Percentiles rank a stretch among this genome's conserved stretches.
Conservation (phyloP, 35 echinoderm and acorn worm genomes). For the Apostichopus parvimensis region DNA sequence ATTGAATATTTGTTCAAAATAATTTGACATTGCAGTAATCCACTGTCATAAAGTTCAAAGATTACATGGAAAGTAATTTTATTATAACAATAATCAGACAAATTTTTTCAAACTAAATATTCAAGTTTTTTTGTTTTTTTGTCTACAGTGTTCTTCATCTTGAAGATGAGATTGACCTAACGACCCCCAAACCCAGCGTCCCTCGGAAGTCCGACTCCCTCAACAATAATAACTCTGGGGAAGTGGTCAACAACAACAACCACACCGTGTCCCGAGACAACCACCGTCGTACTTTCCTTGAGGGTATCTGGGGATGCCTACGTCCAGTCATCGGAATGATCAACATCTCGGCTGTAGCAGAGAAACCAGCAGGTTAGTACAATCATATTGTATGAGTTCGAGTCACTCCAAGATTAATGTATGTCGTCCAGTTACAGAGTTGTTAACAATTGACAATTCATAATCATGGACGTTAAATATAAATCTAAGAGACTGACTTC, state of each 20-base stretch:
- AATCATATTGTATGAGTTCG: too few species aligned
- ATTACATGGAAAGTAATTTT: too few species aligned
- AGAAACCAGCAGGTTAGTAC: slow-evolving; percentile 73
- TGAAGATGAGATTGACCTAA: slow-evolving; percentile 89
- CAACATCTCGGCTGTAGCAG: slow-evolving; percentile 76
- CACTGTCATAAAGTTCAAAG: too few species aligned
- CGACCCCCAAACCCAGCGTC: slow-evolving; percentile 76
- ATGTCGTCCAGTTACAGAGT: too few species aligned
- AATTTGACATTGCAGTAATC: too few species aligned
- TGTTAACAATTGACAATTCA: too few species aligned
- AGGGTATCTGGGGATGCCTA: slow-evolving; percentile 92
- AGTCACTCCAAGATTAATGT: too few species aligned
- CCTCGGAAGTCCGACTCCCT: slow-evolving; percentile 63
- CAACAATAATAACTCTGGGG: slow-evolving; percentile 51
- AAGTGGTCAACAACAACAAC: slow-evolving; percentile 65
- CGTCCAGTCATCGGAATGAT: slow-evolving; percentile 94
- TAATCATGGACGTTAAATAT: too few species aligned
- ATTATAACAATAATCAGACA: too few species aligned
- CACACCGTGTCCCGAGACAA: slow-evolving; percentile 61
- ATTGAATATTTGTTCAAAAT: too few species aligned
- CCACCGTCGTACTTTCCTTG: slow-evolving; percentile 80
- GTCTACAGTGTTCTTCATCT: slow-evolving; percentile 74
- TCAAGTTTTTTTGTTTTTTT: background rate
- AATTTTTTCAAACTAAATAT: too few species aligned
- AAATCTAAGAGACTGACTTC: too few species aligned